A percentile compares a stretch with the other conserved stretches of the same genome.
phyloP scores from a whole-genome alignment of 2,797 vertebrate genomes.

The Streptopelia turtur region DNA sequence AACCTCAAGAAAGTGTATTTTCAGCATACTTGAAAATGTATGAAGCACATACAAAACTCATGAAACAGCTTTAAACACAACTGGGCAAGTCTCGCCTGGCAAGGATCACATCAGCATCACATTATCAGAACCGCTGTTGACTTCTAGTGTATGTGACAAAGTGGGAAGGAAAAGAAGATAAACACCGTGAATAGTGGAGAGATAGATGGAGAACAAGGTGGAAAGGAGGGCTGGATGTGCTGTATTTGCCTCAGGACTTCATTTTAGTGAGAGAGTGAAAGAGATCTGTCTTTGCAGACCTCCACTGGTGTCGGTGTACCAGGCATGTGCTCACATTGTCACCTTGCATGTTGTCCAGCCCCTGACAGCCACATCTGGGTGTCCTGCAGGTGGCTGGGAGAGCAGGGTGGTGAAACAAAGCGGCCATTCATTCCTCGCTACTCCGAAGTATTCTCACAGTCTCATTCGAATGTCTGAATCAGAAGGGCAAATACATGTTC shows the following conservation, averaged over 20 bases:
- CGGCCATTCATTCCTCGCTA: not conserved
- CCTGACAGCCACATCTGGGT: accelerated
- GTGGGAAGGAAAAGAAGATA: not conserved
- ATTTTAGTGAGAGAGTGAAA: too few species aligned
- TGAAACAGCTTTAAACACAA: not conserved
- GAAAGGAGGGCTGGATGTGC: not conserved
- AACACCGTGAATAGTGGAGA: not conserved
- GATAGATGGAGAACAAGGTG: not conserved
- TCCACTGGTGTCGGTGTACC: not conserved
- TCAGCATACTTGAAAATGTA: not conserved
- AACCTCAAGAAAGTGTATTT: not conserved
- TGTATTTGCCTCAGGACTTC: not conserved
- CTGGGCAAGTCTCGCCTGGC: not conserved
- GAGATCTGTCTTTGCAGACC: not conserved
- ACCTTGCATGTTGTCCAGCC: accelerated
- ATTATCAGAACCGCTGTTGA: not conserved
- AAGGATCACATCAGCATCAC: not conserved
- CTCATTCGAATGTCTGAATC: not conserved
- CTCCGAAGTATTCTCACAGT: not conserved
- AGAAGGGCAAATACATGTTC: not conserved
- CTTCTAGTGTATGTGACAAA: not conserved
- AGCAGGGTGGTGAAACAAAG: not conserved
- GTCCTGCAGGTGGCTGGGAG: constrained; percentile 1
- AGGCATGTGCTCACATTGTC: accelerated
- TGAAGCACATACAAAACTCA: not conserved